Evolutionary conservation across 2,113 vertebrate species (phyloP).

Genomic region (Pongo abelii): DNA sequence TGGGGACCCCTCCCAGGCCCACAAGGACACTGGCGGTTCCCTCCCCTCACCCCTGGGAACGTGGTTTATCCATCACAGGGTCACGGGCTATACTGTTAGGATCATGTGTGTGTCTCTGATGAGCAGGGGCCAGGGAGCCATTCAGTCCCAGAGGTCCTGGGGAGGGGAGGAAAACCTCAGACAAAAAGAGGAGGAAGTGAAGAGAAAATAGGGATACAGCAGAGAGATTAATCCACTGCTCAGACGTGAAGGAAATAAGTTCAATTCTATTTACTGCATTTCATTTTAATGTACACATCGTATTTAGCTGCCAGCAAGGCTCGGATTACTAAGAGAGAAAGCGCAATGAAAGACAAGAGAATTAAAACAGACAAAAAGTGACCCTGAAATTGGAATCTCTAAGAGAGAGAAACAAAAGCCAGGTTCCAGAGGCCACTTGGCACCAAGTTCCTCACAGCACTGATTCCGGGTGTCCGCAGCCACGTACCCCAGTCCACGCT

Average conservation of each 20-base stretch:
- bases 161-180: background rate
- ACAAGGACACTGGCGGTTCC: background rate
- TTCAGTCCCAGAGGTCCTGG: background rate
- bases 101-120: background rate
- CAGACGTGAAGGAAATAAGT: conserved; percentile 41
- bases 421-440: background rate
- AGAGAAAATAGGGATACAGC: background rate
- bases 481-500: fast-evolving
- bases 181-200: background rate
- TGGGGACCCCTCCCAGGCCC: background rate
- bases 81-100: background rate
- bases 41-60: background rate
- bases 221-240: conserved; percentile 12
- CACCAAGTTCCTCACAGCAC: background rate
- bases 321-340: conserved; percentile 25
- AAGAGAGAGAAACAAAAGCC: background rate
- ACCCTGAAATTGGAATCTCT: conserved; percentile 11
- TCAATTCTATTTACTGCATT: conserved; percentile 63
- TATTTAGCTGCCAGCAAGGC: background rate
- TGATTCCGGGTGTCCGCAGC: fast-evolving
- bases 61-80: background rate
- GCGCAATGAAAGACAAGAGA: background rate
- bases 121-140: background rate
- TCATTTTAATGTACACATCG: conserved; percentile 21
- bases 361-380: background rate